Evolutionary conservation across 2,888 invertebrate species (phyloP).

Genomic region (Ischnura elegans): DNA sequence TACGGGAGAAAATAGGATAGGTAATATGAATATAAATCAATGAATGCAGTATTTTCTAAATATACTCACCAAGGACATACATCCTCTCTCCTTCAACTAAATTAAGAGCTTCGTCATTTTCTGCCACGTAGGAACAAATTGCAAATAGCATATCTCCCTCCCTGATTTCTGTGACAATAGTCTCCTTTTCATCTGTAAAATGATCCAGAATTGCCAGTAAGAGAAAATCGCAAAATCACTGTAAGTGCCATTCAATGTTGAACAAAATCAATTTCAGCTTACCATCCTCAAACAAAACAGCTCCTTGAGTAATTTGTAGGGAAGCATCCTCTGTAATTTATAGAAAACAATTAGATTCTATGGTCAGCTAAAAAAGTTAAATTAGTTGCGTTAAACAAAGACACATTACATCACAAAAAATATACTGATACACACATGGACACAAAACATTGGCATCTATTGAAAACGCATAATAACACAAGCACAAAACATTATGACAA

Average conservation of each 20-base stretch:
- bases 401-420: background rate
- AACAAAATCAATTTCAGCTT: constrained; percentile 72
- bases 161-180: constrained; percentile 79
- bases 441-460: background rate
- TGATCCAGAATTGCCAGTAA: background rate
- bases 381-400: background rate
- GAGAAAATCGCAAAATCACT: background rate
- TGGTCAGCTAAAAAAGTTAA: constrained; percentile 65
- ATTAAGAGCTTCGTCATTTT: constrained; percentile 92
- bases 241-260: background rate
- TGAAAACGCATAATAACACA: background rate
- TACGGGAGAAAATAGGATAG: too few species aligned
- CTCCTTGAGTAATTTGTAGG: constrained; percentile 85
- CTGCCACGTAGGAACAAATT: constrained; percentile 91
- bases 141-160: constrained; percentile 91
- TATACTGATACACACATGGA: background rate
- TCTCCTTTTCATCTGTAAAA: constrained; percentile 75
- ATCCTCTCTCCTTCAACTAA: constrained; percentile 94
- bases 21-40: too few species aligned
- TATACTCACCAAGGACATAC: constrained; percentile 85
- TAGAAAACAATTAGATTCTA: constrained; percentile 68
- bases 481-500: background rate
- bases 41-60: too few species aligned
- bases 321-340: constrained; percentile 84
- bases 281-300: constrained; percentile 82